Percentiles rank a stretch among this genome's conserved stretches.
These are phyloP conservation scores for Marronus borbonicus DNA, from an alignment of 2,888 invertebrate species.

Conservation along the genomic window DNA sequence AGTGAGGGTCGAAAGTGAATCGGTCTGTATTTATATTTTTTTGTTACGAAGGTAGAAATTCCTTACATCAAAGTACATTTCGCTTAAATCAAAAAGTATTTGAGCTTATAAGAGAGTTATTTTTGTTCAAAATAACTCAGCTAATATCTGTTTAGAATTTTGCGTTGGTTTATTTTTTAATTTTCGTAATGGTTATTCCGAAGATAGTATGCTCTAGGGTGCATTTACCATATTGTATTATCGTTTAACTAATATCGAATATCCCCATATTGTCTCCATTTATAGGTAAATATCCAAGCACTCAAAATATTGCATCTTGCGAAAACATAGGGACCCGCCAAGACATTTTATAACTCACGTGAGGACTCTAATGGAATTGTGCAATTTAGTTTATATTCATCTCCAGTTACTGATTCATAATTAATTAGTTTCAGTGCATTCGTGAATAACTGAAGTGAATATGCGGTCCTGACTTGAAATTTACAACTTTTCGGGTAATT, in stretches of 20 bases:
- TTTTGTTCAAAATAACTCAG: background rate
- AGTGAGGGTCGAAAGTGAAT: no score
- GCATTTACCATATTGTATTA: conserved; percentile 53
- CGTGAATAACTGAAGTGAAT: background rate
- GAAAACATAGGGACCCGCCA: conserved; percentile 39
- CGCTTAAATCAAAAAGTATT: no score
- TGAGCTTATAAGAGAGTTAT: no score
- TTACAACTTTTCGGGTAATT: no score
- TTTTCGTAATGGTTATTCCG: conserved; percentile 45
- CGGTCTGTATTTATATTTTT: no score
- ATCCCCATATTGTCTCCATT: conserved; percentile 26
- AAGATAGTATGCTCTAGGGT: conserved; percentile 46
- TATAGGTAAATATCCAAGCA: conserved; percentile 44
- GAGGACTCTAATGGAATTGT: conserved; percentile 53
- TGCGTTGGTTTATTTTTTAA: conserved; percentile 39
- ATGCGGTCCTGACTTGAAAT: no score
- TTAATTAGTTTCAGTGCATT: conserved; percentile 53
- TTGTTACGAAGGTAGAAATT: no score
- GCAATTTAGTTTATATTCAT: conserved; percentile 51
- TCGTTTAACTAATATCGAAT: conserved; percentile 49
- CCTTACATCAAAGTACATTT: no score
- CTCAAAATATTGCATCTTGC: conserved; percentile 52
- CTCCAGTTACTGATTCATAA: conserved; percentile 53
- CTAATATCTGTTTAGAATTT: conserved; percentile 9
- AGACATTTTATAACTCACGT: conserved; percentile 51